These are phyloP conservation scores for Agonopterix subpropinquella DNA, from an alignment of 2,888 invertebrate genomes.

Conservation along the genomic window DNA sequence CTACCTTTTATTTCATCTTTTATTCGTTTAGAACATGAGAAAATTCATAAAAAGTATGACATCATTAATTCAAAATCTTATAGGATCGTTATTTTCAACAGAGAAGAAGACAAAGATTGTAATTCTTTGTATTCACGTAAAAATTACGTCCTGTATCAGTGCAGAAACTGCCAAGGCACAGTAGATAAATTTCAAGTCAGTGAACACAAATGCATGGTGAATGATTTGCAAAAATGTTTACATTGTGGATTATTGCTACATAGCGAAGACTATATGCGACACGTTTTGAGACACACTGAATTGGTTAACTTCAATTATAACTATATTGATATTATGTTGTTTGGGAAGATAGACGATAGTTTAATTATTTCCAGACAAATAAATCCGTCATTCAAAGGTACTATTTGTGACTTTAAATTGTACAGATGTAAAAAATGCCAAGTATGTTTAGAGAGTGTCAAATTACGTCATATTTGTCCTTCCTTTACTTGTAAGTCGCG, in stretches of 20 bases:
- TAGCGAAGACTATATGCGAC: constrained; percentile 28
- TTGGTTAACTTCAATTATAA: constrained; percentile 29
- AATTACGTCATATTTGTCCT: constrained; percentile 34
- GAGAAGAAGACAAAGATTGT: constrained; percentile 25
- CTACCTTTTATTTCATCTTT: constrained; percentile 31
- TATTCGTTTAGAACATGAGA: constrained; percentile 33
- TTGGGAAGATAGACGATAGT: constrained; percentile 24
- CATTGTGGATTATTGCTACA: constrained; percentile 39
- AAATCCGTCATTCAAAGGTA: constrained; percentile 31
- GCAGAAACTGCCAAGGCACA: constrained; percentile 43
- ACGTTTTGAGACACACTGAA: constrained; percentile 37
- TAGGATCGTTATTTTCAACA: constrained; percentile 44
- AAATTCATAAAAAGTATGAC: constrained; percentile 25
- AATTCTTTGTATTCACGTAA: constrained; percentile 11
- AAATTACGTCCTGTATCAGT: constrained; percentile 40
- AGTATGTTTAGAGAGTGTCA: constrained; percentile 29
- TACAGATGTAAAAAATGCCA: constrained; percentile 44
- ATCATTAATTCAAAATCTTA: constrained; percentile 26
- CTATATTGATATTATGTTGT: constrained; percentile 44
- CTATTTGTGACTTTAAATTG: constrained; percentile 41
- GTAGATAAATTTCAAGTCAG: constrained; percentile 29
- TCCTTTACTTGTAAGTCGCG: constrained; percentile 24
- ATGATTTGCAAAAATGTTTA: constrained; percentile 31
- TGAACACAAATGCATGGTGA: constrained; percentile 31
- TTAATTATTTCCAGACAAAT: constrained; percentile 3